Conservation (phyloP, 2,113 vertebrate genomes). For the Fukomys damarensis region DNA sequence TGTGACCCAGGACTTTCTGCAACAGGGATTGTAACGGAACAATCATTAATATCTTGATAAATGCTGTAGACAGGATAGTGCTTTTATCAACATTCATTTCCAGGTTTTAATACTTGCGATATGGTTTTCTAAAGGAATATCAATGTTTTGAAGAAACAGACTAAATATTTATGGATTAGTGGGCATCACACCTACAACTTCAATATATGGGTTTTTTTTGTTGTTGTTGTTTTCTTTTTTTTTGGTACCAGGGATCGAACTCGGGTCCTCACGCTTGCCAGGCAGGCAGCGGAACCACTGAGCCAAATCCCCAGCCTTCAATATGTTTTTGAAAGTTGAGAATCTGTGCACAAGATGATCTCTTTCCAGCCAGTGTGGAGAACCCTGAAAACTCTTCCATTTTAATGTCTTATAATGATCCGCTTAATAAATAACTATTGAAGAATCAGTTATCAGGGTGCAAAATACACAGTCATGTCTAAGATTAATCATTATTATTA, state of each 20-base stretch:
- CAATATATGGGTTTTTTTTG: too few relatives aligned
- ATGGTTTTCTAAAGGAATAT: background rate
- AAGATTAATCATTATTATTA: background rate
- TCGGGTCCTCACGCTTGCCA: too few relatives aligned
- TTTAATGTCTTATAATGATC: background rate
- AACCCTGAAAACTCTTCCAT: background rate
- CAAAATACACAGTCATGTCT: background rate
- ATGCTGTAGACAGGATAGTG: background rate
- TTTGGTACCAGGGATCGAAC: too few relatives aligned
- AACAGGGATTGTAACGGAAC: background rate
- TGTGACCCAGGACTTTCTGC: background rate
- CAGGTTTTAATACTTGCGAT: background rate
- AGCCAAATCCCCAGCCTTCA: too few relatives aligned
- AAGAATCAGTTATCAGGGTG: background rate
- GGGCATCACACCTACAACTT: background rate
- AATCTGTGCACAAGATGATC: background rate
- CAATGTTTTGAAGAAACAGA: background rate
- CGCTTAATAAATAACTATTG: constrained; percentile 35
- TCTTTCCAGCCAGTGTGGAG: background rate
- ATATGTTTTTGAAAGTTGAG: background rate
- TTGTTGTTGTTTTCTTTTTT: too few relatives aligned
- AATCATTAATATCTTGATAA: background rate
- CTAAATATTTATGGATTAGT: background rate
- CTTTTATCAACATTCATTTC: background rate
- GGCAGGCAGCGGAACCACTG: too few relatives aligned